Percentiles rank a stretch among this genome's conserved stretches.
phyloP scores from a whole-genome alignment of 2,888 invertebrate species.

The Limnephilus lunatus region DNA sequence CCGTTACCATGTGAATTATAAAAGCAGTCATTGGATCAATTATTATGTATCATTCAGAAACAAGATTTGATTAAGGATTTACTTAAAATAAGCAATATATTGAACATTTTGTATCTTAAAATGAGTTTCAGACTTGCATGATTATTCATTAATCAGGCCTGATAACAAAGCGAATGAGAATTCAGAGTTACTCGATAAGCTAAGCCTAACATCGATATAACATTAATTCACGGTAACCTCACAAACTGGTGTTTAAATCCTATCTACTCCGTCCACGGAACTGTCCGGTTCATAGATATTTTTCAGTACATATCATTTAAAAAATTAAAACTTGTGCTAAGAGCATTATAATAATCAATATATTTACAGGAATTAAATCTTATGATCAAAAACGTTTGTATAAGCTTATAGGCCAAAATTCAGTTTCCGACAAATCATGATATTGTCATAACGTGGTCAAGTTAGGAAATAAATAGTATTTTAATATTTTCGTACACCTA shows the following conservation, averaged over 20 bases:
- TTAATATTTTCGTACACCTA: not conserved
- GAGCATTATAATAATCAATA: not conserved
- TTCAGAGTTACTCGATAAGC: not conserved
- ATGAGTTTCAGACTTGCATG: not conserved
- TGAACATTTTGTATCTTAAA: not conserved
- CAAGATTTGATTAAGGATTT: not conserved
- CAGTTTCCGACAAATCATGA: not conserved
- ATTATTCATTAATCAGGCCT: not conserved
- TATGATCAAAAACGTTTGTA: conserved; percentile 14
- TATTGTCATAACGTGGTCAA: conserved; percentile 10
- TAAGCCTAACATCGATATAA: not conserved
- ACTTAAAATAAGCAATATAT: not conserved
- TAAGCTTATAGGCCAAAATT: conserved; percentile 30
- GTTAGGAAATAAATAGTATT: conserved; percentile 22
- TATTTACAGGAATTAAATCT: conserved; percentile 24
- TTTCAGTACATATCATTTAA: conserved; percentile 16
- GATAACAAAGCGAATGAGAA: not conserved
- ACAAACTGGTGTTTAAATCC: not conserved
- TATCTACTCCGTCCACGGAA: not conserved
- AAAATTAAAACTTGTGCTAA: conserved; percentile 29
- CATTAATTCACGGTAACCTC: not conserved
- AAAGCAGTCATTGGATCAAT: not conserved
- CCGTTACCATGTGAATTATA: too few relatives aligned
- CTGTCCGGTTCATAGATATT: not conserved
- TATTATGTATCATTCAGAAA: not conserved